These are phyloP conservation scores for Epicauta chinensis DNA, from an alignment of 1,140 invertebrate genomes.

Conservation along the genomic window DNA sequence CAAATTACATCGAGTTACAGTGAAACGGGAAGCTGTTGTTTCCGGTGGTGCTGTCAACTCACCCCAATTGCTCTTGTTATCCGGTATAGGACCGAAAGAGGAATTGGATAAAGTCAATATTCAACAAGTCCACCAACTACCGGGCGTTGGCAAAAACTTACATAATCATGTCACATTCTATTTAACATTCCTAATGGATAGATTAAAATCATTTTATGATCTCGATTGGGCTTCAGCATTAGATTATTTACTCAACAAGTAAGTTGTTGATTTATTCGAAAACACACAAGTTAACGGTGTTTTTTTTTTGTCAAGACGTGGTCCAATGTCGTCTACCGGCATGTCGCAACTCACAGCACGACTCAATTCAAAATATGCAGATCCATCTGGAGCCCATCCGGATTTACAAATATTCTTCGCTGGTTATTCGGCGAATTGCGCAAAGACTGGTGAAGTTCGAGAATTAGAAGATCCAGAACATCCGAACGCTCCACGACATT, in stretches of 20 bases:
- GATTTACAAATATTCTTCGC: slow-evolving; percentile 65
- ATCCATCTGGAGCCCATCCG: slow-evolving; percentile 47
- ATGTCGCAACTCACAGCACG: slow-evolving; percentile 53
- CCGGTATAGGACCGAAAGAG: slow-evolving; percentile 51
- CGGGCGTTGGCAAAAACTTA: slow-evolving; percentile 69
- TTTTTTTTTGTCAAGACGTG: slow-evolving; percentile 38
- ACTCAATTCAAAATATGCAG: slow-evolving; percentile 52
- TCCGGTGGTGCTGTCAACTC: slow-evolving; percentile 53
- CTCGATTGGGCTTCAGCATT: slow-evolving; percentile 54
- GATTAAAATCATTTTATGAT: slow-evolving; percentile 50
- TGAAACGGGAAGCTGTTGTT: slow-evolving; percentile 52
- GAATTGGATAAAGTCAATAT: slow-evolving; percentile 48
- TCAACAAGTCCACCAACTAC: slow-evolving; percentile 53
- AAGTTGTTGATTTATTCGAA: no score
- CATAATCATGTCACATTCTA: slow-evolving; percentile 65
- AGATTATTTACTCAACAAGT: slow-evolving; percentile 51
- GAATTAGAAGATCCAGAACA: slow-evolving; percentile 41
- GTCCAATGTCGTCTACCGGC: slow-evolving; percentile 54
- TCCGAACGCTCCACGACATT: slow-evolving; percentile 43
- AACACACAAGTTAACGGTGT: no score
- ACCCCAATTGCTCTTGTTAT: slow-evolving; percentile 52
- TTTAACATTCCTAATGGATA: slow-evolving; percentile 45
- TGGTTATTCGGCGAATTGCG: slow-evolving; percentile 58
- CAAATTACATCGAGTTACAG: slow-evolving; percentile 34
- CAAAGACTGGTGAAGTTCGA: slow-evolving; percentile 47